These are phyloP conservation scores for Drosophila atroscutellata DNA, from an alignment of 2,888 invertebrate species.

Conservation along the genomic window DNA sequence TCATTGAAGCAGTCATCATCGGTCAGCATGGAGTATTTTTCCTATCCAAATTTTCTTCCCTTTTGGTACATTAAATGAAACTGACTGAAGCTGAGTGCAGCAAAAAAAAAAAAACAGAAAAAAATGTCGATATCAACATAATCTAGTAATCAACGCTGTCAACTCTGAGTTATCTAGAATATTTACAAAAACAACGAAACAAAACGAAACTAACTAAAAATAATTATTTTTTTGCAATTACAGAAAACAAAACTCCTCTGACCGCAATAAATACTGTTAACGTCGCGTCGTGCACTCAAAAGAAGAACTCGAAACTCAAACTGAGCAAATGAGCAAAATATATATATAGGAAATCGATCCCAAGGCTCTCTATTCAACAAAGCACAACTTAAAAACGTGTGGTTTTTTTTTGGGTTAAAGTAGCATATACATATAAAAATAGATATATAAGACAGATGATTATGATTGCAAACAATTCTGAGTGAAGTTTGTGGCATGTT, in stretches of 20 bases:
- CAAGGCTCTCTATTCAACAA: slow-evolving; percentile 4
- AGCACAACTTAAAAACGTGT: slow-evolving; percentile 10
- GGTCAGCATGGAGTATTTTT: slow-evolving; percentile 11
- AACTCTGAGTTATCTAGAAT: not conserved
- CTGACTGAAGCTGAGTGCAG: slow-evolving; percentile 14
- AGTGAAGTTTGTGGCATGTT: slow-evolving; percentile 83
- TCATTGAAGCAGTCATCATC: slow-evolving; percentile 14
- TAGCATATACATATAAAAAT: slow-evolving; percentile 7
- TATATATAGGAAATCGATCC: slow-evolving; percentile 1
- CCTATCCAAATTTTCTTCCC: slow-evolving; percentile 5
- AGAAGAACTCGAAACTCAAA: slow-evolving; percentile 4
- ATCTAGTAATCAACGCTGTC: not conserved
- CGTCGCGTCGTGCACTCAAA: slow-evolving; percentile 15
- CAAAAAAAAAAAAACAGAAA: slow-evolving; percentile 17
- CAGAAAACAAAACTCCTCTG: slow-evolving; percentile 38
- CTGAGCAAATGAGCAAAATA: not conserved
- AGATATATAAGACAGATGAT: slow-evolving; percentile 32
- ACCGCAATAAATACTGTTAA: slow-evolving; percentile 22
- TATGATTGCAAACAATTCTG: slow-evolving; percentile 40
- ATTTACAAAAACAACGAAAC: not conserved
- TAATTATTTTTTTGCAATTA: slow-evolving; percentile 20
- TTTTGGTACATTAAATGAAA: not conserved
- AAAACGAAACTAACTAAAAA: slow-evolving; percentile 6
- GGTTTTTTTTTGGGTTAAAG: not conserved
- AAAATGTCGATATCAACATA: slow-evolving; percentile 7